A percentile compares a stretch with the other conserved stretches of the same genome.
Evolutionary conservation across 2,888 invertebrate species (phyloP).

Genomic region (Calameuta filiformis): DNA sequence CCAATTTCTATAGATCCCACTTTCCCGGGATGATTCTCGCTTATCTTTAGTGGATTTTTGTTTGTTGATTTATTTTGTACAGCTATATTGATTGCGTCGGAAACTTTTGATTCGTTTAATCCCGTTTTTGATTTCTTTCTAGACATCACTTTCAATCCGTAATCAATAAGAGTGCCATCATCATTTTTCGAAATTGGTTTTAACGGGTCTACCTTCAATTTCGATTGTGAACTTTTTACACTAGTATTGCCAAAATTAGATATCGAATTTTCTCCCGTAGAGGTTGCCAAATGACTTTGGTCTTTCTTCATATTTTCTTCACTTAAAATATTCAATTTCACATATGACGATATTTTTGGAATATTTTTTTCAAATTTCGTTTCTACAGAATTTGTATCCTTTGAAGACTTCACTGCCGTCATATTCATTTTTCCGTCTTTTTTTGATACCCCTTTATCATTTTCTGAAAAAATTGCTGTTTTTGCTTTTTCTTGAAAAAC

Average conservation of each 20-base stretch:
- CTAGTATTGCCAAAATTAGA: not conserved
- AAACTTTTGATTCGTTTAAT: too few species aligned
- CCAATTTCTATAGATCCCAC: too few species aligned
- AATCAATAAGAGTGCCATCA: constrained; percentile 47
- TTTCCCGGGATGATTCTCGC: too few species aligned
- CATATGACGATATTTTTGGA: too few species aligned
- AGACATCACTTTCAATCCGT: constrained; percentile 41
- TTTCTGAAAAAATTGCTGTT: too few species aligned
- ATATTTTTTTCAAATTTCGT: too few species aligned
- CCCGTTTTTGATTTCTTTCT: constrained; percentile 13
- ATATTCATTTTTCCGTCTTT: too few species aligned
- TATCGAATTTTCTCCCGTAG: constrained; percentile 5
- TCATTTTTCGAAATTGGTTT: constrained; percentile 46
- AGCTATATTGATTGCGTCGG: too few species aligned
- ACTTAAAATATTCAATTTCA: not conserved
- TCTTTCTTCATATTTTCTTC: not conserved
- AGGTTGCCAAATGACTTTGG: not conserved
- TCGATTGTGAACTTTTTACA: constrained; percentile 3
- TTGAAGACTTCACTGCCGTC: not conserved
- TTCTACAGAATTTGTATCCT: not conserved
- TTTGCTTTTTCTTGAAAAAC: too few species aligned
- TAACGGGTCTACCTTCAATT: constrained; percentile 22
- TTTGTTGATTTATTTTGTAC: too few species aligned
- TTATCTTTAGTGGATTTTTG: too few species aligned
- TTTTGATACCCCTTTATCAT: too few species aligned